Evolutionary conservation across 2,113 vertebrate species (phyloP).

Genomic region (Seriola dumerili): DNA sequence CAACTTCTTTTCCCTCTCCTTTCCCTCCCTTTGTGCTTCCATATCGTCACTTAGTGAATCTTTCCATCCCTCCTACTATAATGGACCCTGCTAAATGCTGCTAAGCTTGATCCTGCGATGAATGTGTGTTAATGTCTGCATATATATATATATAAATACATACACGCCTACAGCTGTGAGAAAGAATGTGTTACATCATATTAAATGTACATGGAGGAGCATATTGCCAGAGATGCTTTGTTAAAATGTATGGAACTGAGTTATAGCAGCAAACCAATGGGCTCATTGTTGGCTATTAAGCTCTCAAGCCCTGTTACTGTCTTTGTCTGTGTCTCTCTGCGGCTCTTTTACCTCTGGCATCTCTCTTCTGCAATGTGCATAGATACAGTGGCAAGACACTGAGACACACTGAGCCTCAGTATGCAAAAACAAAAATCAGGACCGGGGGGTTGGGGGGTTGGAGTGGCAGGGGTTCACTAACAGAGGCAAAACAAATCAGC

Average conservation of each 20-base stretch:
- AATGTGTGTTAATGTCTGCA: not conserved
- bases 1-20: not conserved
- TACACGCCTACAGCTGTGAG: not conserved
- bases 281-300: slow-evolving; percentile 25
- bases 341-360: slow-evolving; percentile 3
- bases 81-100: slow-evolving; percentile 6
- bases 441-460: too few species aligned
- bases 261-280: slow-evolving; percentile 18
- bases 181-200: slow-evolving; percentile 4
- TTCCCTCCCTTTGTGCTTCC: slow-evolving; percentile 1
- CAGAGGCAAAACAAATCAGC: not conserved
- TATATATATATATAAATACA: not conserved
- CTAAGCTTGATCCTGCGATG: not conserved
- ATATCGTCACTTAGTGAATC: not conserved
- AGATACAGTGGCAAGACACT: not conserved
- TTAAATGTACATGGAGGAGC: slow-evolving; percentile 18
- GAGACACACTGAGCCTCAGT: not conserved
- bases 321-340: not conserved
- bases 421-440: not conserved
- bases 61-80: not conserved
- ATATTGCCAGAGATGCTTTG: slow-evolving; percentile 11
- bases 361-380: slow-evolving; percentile 7
- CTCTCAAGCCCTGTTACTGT: slow-evolving; percentile 10
- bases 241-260: slow-evolving; percentile 30
- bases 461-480: not conserved